Evolutionary conservation across 2,888 invertebrate genomes (phyloP).

Genomic region (Eretmocerus hayati): DNA sequence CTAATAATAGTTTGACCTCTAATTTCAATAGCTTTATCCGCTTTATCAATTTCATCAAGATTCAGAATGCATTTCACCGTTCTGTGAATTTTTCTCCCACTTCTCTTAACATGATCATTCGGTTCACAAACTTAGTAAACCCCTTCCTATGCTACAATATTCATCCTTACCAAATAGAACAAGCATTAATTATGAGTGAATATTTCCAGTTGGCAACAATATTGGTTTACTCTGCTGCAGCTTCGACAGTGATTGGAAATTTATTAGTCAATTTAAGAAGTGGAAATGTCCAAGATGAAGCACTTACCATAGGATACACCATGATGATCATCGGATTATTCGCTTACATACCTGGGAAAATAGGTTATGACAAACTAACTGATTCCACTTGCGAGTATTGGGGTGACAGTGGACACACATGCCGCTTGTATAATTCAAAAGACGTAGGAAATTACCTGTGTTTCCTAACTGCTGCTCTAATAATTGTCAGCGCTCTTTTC

Average conservation of each 20-base stretch:
- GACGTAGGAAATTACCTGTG: constrained; percentile 49
- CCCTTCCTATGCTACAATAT: too few species aligned
- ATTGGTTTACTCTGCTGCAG: constrained; percentile 43
- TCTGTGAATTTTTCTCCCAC: too few species aligned
- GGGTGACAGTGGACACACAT: constrained; percentile 44
- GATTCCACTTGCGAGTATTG: constrained; percentile 48
- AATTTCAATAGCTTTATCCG: too few species aligned
- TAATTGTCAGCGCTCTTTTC: constrained; percentile 45
- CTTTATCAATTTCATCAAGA: too few species aligned
- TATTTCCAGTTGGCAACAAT: constrained; percentile 44
- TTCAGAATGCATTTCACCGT: too few species aligned
- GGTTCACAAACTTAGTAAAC: too few species aligned
- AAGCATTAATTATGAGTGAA: not conserved
- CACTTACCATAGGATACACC: constrained; percentile 55
- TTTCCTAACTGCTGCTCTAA: constrained; percentile 46
- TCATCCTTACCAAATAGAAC: too few species aligned
- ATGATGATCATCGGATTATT: constrained; percentile 52
- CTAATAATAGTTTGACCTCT: too few species aligned
- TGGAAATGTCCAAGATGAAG: constrained; percentile 56
- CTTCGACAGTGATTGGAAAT: constrained; percentile 48
- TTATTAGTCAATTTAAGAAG: constrained; percentile 52
- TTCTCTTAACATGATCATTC: too few species aligned
- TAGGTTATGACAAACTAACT: constrained; percentile 56
- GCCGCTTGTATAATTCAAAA: constrained; percentile 48
- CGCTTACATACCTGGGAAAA: constrained; percentile 57